Conservation (phyloP, 1,140 invertebrate species). For the Dreissena rostriformis region DNA sequence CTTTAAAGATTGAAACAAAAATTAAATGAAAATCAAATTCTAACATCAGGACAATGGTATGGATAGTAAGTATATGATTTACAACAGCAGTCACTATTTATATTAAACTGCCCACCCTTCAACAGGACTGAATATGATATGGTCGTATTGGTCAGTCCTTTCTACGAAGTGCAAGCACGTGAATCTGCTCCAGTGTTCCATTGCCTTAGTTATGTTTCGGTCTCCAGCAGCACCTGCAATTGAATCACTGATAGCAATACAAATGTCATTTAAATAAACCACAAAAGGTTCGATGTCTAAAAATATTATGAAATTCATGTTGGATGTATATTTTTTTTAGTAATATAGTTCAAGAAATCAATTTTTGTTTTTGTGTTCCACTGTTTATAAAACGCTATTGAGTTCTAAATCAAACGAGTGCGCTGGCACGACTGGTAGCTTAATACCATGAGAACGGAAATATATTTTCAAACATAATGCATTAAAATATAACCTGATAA, state of each 20-base stretch:
- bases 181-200: slow-evolving; percentile 64
- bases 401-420: no score
- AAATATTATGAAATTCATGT: neutral
- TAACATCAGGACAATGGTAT: no score
- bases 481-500: neutral
- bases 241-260: neutral
- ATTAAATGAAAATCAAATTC: no score
- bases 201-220: slow-evolving; percentile 29
- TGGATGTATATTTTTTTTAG: neutral
- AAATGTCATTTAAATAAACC: neutral
- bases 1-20: no score
- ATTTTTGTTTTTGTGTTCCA: neutral
- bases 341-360: neutral
- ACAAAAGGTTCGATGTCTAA: neutral
- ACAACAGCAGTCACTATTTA: no score
- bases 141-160: slow-evolving; percentile 7
- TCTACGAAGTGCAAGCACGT: slow-evolving; percentile 66
- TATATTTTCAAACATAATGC: neutral
- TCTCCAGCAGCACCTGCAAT: neutral
- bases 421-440: no score
- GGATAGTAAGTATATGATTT: no score
- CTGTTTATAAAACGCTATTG: neutral
- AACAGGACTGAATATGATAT: slow-evolving; percentile 13
- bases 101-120: neutral
- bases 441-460: no score